Evolutionary conservation across 2,888 invertebrate species (phyloP).

Genomic region (Pammene aurita): DNA sequence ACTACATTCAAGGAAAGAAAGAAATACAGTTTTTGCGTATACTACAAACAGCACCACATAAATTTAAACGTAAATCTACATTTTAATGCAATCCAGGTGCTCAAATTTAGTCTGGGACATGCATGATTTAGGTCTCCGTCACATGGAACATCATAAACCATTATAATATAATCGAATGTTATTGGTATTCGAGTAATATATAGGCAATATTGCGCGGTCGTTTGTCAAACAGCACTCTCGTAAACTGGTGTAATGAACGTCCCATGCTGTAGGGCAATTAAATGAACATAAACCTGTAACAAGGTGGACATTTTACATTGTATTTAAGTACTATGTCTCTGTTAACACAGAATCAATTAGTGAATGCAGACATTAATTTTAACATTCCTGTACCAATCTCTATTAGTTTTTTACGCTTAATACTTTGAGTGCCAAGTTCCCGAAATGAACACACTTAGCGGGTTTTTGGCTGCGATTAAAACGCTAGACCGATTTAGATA

Average conservation of each 20-base stretch:
- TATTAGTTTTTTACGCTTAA: no score
- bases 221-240: slow-evolving; percentile 67
- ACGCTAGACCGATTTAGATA: no score
- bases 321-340: slow-evolving; percentile 40
- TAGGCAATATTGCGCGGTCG: slow-evolving; percentile 67
- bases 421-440: no score
- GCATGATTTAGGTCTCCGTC: slow-evolving; percentile 35
- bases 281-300: slow-evolving; percentile 51
- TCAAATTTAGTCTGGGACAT: slow-evolving; percentile 9
- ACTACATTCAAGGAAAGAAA: slow-evolving; percentile 2
- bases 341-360: slow-evolving; percentile 41
- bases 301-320: slow-evolving; percentile 46
- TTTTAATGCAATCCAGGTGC: slow-evolving; percentile 40
- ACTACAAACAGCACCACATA: no score
- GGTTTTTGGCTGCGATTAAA: no score
- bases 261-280: slow-evolving; percentile 48
- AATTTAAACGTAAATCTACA: no score
- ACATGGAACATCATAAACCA: slow-evolving; percentile 37
- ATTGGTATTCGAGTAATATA: slow-evolving; percentile 66
- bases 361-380: slow-evolving; percentile 25
- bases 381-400: slow-evolving; percentile 3
- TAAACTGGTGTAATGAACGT: slow-evolving; percentile 67
- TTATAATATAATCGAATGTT: slow-evolving; percentile 60
- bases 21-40: no score
- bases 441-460: no score